Conservation (phyloP, 2,797 vertebrate species). For the Hypotaenidia okinawae region DNA sequence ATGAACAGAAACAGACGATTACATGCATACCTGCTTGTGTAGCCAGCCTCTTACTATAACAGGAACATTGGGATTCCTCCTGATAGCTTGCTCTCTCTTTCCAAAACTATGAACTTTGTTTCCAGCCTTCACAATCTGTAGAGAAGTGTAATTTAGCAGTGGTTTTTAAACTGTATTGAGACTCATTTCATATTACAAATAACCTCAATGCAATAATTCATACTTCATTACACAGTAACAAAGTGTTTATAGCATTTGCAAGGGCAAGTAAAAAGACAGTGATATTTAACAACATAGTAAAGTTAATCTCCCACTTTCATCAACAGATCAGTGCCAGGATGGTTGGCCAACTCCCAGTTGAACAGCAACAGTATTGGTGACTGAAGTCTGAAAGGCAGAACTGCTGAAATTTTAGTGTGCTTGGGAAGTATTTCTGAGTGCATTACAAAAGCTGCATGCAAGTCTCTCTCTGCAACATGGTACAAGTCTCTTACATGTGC, state of each 20-base stretch:
- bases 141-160: neutral
- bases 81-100: conserved; percentile 95
- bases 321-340: neutral
- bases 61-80: conserved; percentile 93
- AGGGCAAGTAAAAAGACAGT: neutral
- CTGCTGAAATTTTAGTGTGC: neutral
- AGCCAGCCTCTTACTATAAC: conserved; percentile 98
- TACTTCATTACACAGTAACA: neutral
- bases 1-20: neutral
- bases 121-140: conserved; percentile 82
- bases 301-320: neutral
- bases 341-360: neutral
- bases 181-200: neutral
- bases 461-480: neutral
- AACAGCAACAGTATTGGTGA: neutral
- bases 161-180: neutral
- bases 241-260: neutral
- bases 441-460: neutral
- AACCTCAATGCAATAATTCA: neutral
- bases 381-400: neutral
- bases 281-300: conserved; percentile 16
- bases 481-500: fast-evolving
- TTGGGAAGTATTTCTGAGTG: neutral
- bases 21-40: conserved; percentile 90
- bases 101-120: conserved; percentile 95